Evolutionary conservation across 2,113 vertebrate species (phyloP).

Genomic region (Cranoglanis bouderius): DNA sequence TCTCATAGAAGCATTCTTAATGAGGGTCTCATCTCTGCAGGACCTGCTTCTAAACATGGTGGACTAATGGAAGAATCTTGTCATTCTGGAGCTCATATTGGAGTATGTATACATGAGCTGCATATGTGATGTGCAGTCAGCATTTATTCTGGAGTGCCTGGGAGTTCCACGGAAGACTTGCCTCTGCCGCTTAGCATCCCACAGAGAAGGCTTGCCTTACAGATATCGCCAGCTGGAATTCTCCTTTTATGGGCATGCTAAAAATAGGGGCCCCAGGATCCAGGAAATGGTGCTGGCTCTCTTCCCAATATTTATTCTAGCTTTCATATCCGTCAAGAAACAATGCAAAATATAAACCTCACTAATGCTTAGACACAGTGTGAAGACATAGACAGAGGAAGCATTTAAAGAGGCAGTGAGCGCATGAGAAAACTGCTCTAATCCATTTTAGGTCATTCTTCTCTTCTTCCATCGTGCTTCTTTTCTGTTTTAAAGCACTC

Average conservation of each 20-base stretch:
- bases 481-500: neutral
- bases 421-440: neutral
- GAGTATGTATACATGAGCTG: neutral
- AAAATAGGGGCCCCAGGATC: conserved; percentile 74
- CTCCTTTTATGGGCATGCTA: conserved; percentile 86
- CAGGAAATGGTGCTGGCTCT: conserved; percentile 61
- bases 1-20: neutral
- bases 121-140: conserved; percentile 7
- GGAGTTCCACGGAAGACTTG: conserved; percentile 27
- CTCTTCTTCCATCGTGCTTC: neutral
- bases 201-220: conserved; percentile 60
- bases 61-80: neutral
- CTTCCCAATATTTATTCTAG: conserved; percentile 60
- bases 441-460: conserved; percentile 30
- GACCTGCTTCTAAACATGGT: neutral
- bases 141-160: conserved; percentile 16
- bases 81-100: neutral
- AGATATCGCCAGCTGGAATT: conserved; percentile 70
- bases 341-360: conserved; percentile 58
- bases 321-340: conserved; percentile 57
- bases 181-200: conserved; percentile 49
- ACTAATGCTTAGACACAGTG: conserved; percentile 36
- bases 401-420: conserved; percentile 20
- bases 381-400: conserved; percentile 21
- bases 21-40: neutral